These are phyloP conservation scores for Limnephilus rhombicus DNA, from an alignment of 2,888 invertebrate genomes.

Conservation along the genomic window DNA sequence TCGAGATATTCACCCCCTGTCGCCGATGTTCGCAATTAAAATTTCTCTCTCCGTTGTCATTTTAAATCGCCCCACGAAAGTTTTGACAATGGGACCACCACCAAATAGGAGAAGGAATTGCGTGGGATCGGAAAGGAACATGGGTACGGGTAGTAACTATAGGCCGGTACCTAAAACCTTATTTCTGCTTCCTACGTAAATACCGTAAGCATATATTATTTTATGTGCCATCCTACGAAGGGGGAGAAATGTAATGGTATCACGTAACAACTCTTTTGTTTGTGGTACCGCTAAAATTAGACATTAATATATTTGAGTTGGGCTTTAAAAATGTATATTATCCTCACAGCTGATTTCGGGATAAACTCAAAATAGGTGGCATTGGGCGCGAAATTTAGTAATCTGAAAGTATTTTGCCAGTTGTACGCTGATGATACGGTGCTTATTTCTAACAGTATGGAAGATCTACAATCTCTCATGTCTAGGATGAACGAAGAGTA, in stretches of 20 bases:
- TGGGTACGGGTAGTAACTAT: neutral
- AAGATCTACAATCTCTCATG: no score
- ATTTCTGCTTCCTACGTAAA: neutral
- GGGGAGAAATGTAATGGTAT: neutral
- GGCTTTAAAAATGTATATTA: neutral
- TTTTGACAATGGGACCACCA: slow-evolving; percentile 25
- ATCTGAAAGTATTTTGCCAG: no score
- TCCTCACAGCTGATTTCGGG: no score
- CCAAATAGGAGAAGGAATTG: neutral
- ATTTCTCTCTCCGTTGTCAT: slow-evolving; percentile 29
- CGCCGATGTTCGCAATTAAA: slow-evolving; percentile 37
- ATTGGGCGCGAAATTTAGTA: no score
- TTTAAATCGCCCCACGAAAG: slow-evolving; percentile 6
- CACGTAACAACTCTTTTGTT: neutral
- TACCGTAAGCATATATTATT: neutral
- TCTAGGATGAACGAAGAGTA: no score
- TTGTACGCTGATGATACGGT: no score
- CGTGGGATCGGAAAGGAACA: neutral
- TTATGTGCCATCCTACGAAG: neutral
- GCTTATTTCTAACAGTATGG: no score
- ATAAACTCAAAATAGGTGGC: no score
- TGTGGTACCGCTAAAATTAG: neutral
- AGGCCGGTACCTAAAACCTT: neutral
- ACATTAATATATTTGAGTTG: neutral
- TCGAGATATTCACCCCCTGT: slow-evolving; percentile 9